Conservation (phyloP, 2,113 vertebrate genomes). For the Rhinopomastus cyanomelas region DNA sequence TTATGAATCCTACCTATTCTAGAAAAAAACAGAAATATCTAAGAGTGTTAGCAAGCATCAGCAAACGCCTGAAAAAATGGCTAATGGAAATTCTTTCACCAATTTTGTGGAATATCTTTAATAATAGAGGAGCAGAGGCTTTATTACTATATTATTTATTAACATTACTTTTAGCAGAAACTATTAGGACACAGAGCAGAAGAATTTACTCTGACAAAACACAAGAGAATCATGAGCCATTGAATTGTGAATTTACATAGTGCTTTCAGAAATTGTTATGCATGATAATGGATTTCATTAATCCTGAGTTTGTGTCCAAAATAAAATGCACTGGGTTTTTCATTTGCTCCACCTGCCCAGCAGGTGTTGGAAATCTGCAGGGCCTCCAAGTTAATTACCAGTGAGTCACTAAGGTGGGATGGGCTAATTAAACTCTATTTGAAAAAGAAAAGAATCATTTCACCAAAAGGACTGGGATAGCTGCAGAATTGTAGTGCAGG, state of each 20-base stretch:
- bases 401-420: not conserved
- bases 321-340: not conserved
- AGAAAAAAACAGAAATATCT: not conserved
- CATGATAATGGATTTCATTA: not conserved
- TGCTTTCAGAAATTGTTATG: not conserved
- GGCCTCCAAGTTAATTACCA: constrained; percentile 26
- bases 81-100: not conserved
- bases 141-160: not conserved
- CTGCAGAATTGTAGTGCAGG: not conserved
- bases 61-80: not conserved
- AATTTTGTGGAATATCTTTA: not conserved
- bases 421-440: constrained; percentile 14
- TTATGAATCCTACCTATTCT: not conserved
- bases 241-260: not conserved
- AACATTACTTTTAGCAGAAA: not conserved
- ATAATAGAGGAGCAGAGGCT: not conserved
- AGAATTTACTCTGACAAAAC: not conserved
- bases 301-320: not conserved
- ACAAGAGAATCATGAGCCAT: not conserved
- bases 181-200: not conserved
- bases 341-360: constrained; percentile 14
- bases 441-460: not conserved
- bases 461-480: not conserved
- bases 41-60: not conserved
- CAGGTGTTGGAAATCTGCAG: constrained; percentile 31